phyloP scores from a whole-genome alignment of 2,888 invertebrate species.

The Leptinotarsa haldemani region DNA sequence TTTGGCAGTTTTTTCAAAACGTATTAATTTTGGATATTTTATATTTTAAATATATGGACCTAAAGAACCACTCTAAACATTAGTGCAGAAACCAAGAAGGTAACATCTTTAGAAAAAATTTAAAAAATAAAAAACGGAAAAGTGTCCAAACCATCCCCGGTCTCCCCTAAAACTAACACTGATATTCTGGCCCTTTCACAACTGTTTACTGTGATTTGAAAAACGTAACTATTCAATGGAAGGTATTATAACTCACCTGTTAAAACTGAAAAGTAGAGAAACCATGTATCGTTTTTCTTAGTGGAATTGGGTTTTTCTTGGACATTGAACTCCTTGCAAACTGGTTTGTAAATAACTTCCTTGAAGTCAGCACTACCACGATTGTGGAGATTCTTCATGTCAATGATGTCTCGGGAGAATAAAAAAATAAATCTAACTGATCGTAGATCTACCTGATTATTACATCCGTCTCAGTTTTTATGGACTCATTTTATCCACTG shows the following conservation, averaged over 20 bases:
- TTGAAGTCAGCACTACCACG: background rate
- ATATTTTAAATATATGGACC: constrained; percentile 21
- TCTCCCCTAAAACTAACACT: background rate
- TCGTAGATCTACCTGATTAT: no score
- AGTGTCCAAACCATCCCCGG: background rate
- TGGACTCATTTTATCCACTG: no score
- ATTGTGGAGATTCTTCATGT: background rate
- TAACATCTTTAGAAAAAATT: constrained; percentile 13
- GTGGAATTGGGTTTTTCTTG: background rate
- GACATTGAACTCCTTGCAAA: background rate
- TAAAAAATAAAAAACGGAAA: background rate
- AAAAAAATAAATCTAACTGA: background rate
- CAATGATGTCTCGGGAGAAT: background rate
- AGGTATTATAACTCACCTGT: background rate
- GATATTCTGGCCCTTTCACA: no score
- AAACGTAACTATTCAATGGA: no score
- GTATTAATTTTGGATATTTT: constrained; percentile 11
- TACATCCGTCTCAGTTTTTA: no score
- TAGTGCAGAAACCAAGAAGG: constrained; percentile 25
- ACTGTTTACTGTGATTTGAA: no score
- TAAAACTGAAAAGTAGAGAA: constrained; percentile 1
- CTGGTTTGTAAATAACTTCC: background rate
- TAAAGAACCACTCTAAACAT: constrained; percentile 25
- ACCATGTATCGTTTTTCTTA: background rate
- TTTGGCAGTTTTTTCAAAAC: background rate